Conservation (phyloP, 2,888 invertebrate genomes). For the Tachina lurida region DNA sequence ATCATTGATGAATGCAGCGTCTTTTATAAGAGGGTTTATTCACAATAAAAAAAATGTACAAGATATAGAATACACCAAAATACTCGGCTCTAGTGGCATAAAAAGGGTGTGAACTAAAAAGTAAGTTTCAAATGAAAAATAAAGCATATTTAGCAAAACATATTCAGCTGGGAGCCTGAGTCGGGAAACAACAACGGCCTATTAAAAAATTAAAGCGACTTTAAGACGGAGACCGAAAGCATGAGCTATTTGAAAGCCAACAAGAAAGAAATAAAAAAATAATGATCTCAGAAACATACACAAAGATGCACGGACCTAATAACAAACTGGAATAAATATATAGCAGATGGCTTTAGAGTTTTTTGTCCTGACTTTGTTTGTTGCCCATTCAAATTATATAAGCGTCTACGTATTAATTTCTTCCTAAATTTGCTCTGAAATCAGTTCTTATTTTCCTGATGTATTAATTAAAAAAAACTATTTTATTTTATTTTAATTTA, state of each 20-base stretch:
- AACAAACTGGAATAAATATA: constrained; percentile 10
- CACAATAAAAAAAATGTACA: constrained; percentile 30
- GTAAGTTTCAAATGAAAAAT: constrained; percentile 61
- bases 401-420: constrained; percentile 4
- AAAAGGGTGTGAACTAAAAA: constrained; percentile 50
- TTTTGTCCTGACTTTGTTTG: neutral
- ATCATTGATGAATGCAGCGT: constrained; percentile 20
- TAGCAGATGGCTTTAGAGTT: constrained; percentile 1
- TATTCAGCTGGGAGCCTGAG: constrained; percentile 43
- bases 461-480: constrained; percentile 4
- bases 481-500: constrained; percentile 25
- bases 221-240: constrained; percentile 33
- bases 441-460: constrained; percentile 24
- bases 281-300: neutral
- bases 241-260: constrained; percentile 17
- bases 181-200: constrained; percentile 5
- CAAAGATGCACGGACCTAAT: constrained; percentile 22
- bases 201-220: constrained; percentile 28
- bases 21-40: constrained; percentile 21
- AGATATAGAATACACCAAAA: constrained; percentile 51
- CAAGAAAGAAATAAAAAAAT: neutral
- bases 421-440: constrained; percentile 24
- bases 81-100: constrained; percentile 29
- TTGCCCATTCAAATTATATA: constrained; percentile 14
- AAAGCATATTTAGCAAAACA: constrained; percentile 60